Percentiles rank a stretch among this genome's conserved stretches.
These are phyloP conservation scores for Mormyrops attenuatus DNA, from an alignment of 2,797 vertebrate genomes.

Conservation along the genomic window DNA sequence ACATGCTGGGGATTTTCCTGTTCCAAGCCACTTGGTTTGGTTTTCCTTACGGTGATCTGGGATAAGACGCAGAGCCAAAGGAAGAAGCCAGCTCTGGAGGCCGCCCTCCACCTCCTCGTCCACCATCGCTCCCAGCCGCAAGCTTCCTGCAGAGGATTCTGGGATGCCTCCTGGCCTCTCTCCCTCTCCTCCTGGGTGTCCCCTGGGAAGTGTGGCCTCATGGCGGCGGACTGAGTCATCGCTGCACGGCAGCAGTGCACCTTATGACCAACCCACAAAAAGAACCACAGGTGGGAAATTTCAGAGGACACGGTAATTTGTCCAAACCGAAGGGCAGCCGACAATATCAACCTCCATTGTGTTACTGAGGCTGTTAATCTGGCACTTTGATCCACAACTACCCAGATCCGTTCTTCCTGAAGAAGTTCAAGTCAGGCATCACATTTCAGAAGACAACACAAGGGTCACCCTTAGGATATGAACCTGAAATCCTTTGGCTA, in stretches of 20 bases:
- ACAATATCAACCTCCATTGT: not conserved
- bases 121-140: conserved; percentile 44
- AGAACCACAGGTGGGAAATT: conserved; percentile 15
- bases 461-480: not conserved
- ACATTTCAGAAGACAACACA: not conserved
- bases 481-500: not conserved
- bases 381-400: not conserved
- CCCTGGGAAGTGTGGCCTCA: conserved; percentile 55
- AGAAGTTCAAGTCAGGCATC: not conserved
- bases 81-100: conserved; percentile 53
- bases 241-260: conserved; percentile 44
- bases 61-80: conserved; percentile 64
- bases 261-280: conserved; percentile 43
- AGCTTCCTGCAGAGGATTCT: conserved; percentile 44
- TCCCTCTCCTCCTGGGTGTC: conserved; percentile 48
- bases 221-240: conserved; percentile 41
- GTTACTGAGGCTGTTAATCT: not conserved
- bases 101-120: conserved; percentile 59
- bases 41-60: conserved; percentile 65
- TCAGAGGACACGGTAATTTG: not conserved
- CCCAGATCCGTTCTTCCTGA: not conserved
- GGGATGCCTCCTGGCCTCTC: conserved; percentile 47
- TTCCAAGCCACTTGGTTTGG: not conserved
- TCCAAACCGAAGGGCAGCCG: not conserved
- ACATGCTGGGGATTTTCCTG: not conserved